Evolutionary conservation across 2,113 vertebrate species (phyloP).

Genomic region (Axis porcinus): DNA sequence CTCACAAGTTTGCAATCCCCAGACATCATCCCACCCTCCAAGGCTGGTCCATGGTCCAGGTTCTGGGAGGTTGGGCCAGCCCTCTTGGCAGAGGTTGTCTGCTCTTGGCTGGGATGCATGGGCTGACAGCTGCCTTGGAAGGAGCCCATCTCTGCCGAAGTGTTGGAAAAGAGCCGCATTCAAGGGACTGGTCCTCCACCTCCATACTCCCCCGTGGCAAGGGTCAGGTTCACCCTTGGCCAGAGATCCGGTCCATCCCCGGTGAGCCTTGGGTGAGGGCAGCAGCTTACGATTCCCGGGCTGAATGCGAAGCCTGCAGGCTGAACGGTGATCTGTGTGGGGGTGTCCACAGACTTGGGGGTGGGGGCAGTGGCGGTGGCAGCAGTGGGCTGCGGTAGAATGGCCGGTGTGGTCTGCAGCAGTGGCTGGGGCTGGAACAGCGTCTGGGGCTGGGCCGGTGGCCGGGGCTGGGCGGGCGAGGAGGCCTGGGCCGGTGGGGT

Average conservation of each 20-base stretch:
- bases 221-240: slow-evolving; percentile 16
- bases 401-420: slow-evolving; percentile 75
- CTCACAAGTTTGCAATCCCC: background rate
- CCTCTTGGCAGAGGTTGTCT: slow-evolving; percentile 4
- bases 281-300: slow-evolving; percentile 90
- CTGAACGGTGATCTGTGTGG: slow-evolving; percentile 87
- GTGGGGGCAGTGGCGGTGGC: slow-evolving; percentile 65
- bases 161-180: background rate
- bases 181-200: slow-evolving; percentile 26
- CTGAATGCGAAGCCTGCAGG: slow-evolving; percentile 92
- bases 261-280: slow-evolving; percentile 42
- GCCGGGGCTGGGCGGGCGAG: slow-evolving; percentile 76
- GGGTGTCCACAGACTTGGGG: slow-evolving; percentile 79
- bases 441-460: slow-evolving; percentile 84
- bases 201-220: background rate
- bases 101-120: background rate
- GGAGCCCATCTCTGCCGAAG: slow-evolving; percentile 20
- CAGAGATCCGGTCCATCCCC: slow-evolving; percentile 52
- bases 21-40: slow-evolving; percentile 37
- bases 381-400: slow-evolving; percentile 80
- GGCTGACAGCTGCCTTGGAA: background rate
- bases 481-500: slow-evolving; percentile 72
- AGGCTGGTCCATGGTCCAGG: background rate
- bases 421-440: slow-evolving; percentile 80
- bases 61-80: slow-evolving; percentile 6